Conservation (phyloP, 2,888 invertebrate genomes). For the Gastracanthus pulcherrimus region DNA sequence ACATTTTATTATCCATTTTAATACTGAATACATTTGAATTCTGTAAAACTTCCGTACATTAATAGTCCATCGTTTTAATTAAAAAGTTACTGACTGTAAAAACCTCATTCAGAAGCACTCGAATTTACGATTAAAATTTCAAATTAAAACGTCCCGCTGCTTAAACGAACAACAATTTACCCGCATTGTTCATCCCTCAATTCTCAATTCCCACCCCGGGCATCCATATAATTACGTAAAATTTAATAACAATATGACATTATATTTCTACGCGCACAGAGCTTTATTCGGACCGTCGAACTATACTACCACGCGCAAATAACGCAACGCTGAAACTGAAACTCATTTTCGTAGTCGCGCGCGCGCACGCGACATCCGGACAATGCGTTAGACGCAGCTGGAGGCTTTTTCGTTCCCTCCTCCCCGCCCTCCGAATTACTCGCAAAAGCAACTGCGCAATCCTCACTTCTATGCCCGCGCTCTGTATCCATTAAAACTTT, state of each 20-base stretch:
- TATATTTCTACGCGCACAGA: background rate
- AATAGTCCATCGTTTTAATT: slow-evolving; percentile 4
- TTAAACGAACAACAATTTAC: background rate
- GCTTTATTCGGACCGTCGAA: background rate
- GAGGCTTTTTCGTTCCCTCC: slow-evolving; percentile 16
- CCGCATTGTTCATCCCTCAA: background rate
- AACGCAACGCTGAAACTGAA: slow-evolving; percentile 37
- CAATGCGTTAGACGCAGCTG: slow-evolving; percentile 41
- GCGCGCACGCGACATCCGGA: slow-evolving; percentile 11
- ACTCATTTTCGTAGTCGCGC: slow-evolving; percentile 27
- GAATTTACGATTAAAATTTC: slow-evolving; percentile 13
- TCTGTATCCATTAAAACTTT: slow-evolving; percentile 50
- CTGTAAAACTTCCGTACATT: background rate
- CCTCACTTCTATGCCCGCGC: too few species aligned
- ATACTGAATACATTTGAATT: background rate
- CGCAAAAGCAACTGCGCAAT: slow-evolving; percentile 8
- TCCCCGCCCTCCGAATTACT: background rate
- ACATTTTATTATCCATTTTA: background rate
- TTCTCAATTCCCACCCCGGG: background rate
- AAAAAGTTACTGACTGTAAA: background rate
- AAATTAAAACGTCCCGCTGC: slow-evolving; percentile 18
- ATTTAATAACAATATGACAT: slow-evolving; percentile 41
- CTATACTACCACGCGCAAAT: background rate
- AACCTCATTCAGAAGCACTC: background rate
- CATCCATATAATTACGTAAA: slow-evolving; percentile 1